Percentiles rank a stretch among this genome's conserved stretches.
Conservation (phyloP, 1,140 invertebrate genomes). For the Pseudomyrmex concolor region DNA sequence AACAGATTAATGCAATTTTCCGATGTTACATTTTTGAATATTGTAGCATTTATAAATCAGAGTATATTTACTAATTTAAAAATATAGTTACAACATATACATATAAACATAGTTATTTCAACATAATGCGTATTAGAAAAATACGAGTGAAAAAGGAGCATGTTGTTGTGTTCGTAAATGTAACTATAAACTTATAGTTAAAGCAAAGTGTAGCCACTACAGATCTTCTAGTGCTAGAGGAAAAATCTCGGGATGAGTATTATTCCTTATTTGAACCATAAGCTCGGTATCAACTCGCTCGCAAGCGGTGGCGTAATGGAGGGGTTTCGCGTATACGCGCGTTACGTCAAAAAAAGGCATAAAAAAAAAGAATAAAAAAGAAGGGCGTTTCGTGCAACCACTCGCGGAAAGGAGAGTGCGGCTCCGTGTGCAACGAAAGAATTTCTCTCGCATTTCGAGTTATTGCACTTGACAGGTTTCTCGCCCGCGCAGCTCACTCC, state of each 20-base stretch:
- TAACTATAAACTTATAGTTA: no score
- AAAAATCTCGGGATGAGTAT: slow-evolving; percentile 50
- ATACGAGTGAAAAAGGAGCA: no score
- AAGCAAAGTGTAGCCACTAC: slow-evolving; percentile 1
- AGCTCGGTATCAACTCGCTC: slow-evolving; percentile 47
- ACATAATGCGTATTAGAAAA: no score
- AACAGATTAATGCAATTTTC: no score
- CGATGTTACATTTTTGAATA: no score
- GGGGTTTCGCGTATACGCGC: slow-evolving; percentile 38
- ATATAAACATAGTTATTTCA: no score
- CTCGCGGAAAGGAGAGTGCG: slow-evolving; percentile 26
- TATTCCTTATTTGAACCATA: slow-evolving; percentile 48
- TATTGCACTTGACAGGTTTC: slow-evolving; percentile 60
- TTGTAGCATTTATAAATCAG: no score
- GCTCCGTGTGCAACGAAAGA: slow-evolving; percentile 33
- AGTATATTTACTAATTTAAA: no score
- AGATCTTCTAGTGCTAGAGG: neutral
- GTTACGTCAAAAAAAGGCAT: slow-evolving; percentile 40
- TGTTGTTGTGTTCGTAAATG: no score
- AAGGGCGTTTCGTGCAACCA: slow-evolving; percentile 46
- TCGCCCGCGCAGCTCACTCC: slow-evolving; percentile 41
- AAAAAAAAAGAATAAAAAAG: slow-evolving; percentile 7
- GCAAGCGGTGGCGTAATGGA: slow-evolving; percentile 31
- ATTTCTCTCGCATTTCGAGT: slow-evolving; percentile 60
- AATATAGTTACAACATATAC: no score